phyloP scores from a whole-genome alignment of 2,797 vertebrate genomes.

The Nasua narica region DNA sequence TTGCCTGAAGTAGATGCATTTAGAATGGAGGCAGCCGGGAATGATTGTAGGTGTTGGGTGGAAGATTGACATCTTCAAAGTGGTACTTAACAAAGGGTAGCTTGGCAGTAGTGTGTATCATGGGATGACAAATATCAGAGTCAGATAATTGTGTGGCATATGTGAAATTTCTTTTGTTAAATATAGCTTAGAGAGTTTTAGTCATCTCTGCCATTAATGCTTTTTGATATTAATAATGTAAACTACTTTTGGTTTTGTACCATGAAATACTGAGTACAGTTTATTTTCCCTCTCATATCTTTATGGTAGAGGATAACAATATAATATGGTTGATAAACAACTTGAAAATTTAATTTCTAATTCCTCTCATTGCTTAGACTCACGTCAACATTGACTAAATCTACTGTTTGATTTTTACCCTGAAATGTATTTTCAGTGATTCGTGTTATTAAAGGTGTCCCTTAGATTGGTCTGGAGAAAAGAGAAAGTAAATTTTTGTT shows the following conservation, averaged over 20 bases:
- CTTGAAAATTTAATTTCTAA: slow-evolving; percentile 37
- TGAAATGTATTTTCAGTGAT: background rate
- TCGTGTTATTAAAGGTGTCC: background rate
- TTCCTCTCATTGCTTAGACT: slow-evolving; percentile 16
- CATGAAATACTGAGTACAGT: background rate
- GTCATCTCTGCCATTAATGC: slow-evolving; percentile 9
- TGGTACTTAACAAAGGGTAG: slow-evolving; percentile 33
- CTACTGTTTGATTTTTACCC: background rate
- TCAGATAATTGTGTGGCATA: background rate
- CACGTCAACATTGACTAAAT: background rate
- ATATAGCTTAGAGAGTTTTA: slow-evolving; percentile 48
- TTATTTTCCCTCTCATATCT: background rate
- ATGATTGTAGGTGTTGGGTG: background rate
- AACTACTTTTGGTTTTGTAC: slow-evolving; percentile 33
- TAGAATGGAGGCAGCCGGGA: background rate
- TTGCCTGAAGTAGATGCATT: slow-evolving; percentile 27
- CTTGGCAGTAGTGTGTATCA: slow-evolving; percentile 37
- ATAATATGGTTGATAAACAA: background rate
- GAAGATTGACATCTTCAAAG: slow-evolving; percentile 23
- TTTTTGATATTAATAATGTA: slow-evolving; percentile 43
- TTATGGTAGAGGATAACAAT: background rate
- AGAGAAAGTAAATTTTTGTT: background rate
- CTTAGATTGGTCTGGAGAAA: background rate
- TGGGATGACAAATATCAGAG: background rate
- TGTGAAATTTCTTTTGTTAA: slow-evolving; percentile 48